Evolutionary conservation across 2,797 vertebrate species (phyloP).

Genomic region (Bucorvus abyssinicus): DNA sequence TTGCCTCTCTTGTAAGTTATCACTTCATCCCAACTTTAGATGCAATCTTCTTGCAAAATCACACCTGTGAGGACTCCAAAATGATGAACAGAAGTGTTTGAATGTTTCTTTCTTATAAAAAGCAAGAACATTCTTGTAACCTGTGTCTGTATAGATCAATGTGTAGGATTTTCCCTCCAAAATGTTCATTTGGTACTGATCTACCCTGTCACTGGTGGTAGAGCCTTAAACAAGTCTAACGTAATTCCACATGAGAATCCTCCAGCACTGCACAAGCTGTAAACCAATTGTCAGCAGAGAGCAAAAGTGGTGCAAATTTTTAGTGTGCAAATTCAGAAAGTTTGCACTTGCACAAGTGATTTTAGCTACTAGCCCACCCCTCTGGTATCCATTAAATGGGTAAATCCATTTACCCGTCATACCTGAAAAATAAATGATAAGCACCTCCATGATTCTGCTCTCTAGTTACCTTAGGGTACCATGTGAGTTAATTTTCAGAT

Average conservation of each 20-base stretch:
- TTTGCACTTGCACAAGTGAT: neutral
- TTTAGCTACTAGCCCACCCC: neutral
- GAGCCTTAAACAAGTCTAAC: accelerated
- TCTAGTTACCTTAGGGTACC: neutral
- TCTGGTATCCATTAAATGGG: neutral
- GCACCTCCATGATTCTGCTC: neutral
- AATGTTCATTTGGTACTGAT: neutral
- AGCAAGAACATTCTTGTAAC: neutral
- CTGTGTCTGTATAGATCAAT: neutral
- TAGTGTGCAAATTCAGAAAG: neutral
- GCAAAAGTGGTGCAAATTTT: neutral
- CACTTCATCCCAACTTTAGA: neutral
- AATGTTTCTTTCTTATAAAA: neutral
- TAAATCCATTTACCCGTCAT: neutral
- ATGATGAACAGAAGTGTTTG: neutral
- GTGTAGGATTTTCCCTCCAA: neutral
- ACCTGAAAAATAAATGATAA: neutral
- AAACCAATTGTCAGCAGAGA: neutral
- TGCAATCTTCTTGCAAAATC: neutral
- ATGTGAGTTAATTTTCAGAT: neutral
- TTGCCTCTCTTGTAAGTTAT: neutral
- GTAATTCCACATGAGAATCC: neutral
- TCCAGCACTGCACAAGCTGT: neutral
- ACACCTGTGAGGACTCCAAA: neutral
- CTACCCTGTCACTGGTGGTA: neutral